Evolutionary conservation across 1,140 invertebrate species (phyloP), one percentile per base, ranked within the genome.

Genomic region (Drosophila lini): DNA sequence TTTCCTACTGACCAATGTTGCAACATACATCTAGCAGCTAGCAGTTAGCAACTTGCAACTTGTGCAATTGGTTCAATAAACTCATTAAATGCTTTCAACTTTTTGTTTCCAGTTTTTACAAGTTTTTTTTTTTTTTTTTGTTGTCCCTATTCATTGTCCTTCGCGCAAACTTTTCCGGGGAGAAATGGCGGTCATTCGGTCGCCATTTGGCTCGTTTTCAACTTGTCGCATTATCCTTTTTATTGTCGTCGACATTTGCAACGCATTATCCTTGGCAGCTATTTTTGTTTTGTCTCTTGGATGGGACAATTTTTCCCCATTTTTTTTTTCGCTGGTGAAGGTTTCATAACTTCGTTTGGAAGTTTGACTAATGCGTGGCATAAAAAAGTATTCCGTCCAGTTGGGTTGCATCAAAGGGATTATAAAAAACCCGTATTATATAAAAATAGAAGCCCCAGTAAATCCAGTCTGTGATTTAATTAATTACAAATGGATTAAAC

Each of bases 171-270:
- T 88, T 88, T 75, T 73, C 62, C 47, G 34, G 45, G 31, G 52
- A 69, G 74, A 80, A 77, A 77, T 86, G 48, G 57, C 80, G 76
- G 84, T 89, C 83, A 86, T 77, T 86, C 73, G 76, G 76, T 83
- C 76, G 84, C 67, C 65, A 77, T 69, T 78, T 77, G 68, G 67
- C 76, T 77, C 84, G 76, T 70, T 88, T 71, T 80, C 80, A 88
- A 89, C 63, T 88, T 86, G 83, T 80, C 84, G 83, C 80, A 88
- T 86, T 86, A 86, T 86, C 83, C 83, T 25, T 86, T 82, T 88
- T 88, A 80, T 86, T 86, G 83, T 80, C 74, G 80, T 47, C 68
- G 83, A 77, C 83, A 82, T 70, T 77, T 82, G 80, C 83, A 69
- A 63, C 67, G 52, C 82, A 88, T 86, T 86, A 81, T 82, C 69